Conservation (phyloP, 2,113 vertebrate genomes). For the Hyperoodon ampullatus region DNA sequence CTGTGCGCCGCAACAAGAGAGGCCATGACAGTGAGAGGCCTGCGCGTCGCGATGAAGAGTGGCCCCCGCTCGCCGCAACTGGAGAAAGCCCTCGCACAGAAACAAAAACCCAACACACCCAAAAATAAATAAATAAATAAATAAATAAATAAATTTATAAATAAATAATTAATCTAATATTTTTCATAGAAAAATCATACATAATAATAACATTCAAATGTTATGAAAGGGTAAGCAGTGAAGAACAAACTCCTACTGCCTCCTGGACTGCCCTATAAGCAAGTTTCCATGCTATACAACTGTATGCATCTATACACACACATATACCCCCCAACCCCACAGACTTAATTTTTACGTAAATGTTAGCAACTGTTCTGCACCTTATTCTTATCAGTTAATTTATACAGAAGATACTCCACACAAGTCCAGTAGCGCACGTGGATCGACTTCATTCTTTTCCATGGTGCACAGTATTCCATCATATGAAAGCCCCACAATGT, state of each 20-base stretch:
- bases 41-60: no score
- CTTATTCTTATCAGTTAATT: not conserved
- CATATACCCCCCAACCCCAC: not conserved
- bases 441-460: not conserved
- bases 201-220: not conserved
- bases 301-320: not conserved
- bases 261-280: not conserved
- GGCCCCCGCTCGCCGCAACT: no score
- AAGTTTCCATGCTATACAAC: not conserved
- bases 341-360: not conserved
- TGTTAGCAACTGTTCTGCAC: not conserved
- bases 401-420: no score
- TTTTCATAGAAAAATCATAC: not conserved
- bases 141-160: no score
- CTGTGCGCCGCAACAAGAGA: no score
- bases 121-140: no score
- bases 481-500: not conserved
- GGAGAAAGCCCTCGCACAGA: no score
- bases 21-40: no score
- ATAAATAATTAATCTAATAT: not conserved
- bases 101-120: no score
- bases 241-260: not conserved
- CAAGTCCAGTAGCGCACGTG: accelerated
- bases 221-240: not conserved
- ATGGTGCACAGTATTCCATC: not conserved